Percentiles rank a stretch among this genome's conserved stretches.
phyloP scores from a whole-genome alignment of 2,888 invertebrate genomes.

The Limnephilus lunatus region DNA sequence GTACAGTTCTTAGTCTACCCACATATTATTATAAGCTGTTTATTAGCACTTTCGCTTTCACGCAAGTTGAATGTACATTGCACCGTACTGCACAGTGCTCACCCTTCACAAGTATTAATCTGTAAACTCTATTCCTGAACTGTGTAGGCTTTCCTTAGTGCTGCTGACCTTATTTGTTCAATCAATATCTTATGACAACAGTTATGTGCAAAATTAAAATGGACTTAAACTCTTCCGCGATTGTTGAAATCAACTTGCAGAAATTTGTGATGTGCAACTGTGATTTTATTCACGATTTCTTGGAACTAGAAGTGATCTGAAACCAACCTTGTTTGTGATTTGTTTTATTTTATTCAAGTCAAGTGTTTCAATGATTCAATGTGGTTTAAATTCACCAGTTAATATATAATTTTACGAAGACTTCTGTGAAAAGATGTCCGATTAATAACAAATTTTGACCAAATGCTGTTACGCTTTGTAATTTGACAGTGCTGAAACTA shows the following conservation, averaged over 20 bases:
- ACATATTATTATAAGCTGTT: neutral
- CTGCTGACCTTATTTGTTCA: slow-evolving; percentile 48
- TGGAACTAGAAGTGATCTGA: slow-evolving; percentile 59
- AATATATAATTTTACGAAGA: neutral
- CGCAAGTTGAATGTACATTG: neutral
- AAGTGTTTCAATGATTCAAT: neutral
- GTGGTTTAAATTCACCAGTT: neutral
- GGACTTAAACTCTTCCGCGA: slow-evolving; percentile 42
- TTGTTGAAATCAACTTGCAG: slow-evolving; percentile 51
- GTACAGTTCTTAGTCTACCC: neutral
- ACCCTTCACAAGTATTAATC: neutral
- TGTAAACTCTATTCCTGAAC: neutral
- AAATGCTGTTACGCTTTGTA: neutral
- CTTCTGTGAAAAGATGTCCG: neutral
- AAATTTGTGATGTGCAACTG: slow-evolving; percentile 47
- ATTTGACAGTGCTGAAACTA: neutral
- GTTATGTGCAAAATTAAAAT: slow-evolving; percentile 51
- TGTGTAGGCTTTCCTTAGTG: slow-evolving; percentile 42
- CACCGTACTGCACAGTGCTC: slow-evolving; percentile 29
- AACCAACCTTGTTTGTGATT: neutral
- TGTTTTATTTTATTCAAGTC: neutral
- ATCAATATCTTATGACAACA: slow-evolving; percentile 3
- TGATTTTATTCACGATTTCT: slow-evolving; percentile 57
- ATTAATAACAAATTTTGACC: neutral
- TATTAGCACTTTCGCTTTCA: neutral